phyloP scores from a whole-genome alignment of 2,113 vertebrate species.

The Mormyrus lacerda region DNA sequence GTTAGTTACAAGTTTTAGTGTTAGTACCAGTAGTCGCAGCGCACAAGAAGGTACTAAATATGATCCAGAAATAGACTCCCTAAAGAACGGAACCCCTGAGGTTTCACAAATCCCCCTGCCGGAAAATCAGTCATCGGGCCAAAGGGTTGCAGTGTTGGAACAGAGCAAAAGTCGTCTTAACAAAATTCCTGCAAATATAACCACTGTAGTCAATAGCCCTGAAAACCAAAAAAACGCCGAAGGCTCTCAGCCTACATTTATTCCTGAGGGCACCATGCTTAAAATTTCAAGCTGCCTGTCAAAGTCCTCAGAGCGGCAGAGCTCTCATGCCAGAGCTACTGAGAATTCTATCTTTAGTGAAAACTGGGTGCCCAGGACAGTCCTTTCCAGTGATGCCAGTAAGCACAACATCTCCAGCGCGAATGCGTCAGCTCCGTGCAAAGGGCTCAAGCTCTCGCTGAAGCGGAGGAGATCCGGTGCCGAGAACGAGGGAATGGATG shows the following conservation, averaged over 20 bases:
- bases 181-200: neutral
- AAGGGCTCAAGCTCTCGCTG: constrained; percentile 48
- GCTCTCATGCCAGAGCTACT: neutral
- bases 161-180: neutral
- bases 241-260: constrained; percentile 53
- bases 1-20: no score
- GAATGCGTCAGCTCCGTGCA: constrained; percentile 51
- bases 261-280: constrained; percentile 63
- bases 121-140: neutral
- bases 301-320: neutral
- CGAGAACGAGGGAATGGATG: constrained; percentile 29
- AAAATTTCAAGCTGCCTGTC: constrained; percentile 48
- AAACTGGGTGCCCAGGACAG: constrained; percentile 42
- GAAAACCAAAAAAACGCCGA: neutral
- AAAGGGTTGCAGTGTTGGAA: neutral
- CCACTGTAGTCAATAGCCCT: no score
- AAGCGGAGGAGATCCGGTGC: constrained; percentile 46
- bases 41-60: neutral
- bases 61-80: neutral
- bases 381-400: constrained; percentile 38
- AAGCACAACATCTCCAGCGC: constrained; percentile 43
- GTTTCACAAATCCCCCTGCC: neutral
- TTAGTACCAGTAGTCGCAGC: neutral
- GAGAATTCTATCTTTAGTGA: constrained; percentile 24
- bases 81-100: neutral